These are phyloP conservation scores for Pollachius pollachius DNA, from an alignment of 2,113 vertebrate genomes.

Conservation along the genomic window DNA sequence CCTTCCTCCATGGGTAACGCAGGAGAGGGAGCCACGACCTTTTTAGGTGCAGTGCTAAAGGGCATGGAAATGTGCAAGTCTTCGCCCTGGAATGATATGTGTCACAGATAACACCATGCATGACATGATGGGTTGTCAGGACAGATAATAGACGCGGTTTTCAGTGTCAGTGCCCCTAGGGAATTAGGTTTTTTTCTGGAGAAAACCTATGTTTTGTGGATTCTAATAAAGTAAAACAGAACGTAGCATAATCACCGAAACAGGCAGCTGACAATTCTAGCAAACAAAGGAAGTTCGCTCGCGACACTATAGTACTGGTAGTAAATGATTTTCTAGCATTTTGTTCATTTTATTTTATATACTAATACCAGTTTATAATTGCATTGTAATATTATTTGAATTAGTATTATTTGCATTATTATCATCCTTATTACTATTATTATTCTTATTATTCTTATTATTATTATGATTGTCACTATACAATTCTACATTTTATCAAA, in stretches of 20 bases:
- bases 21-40: slow-evolving; percentile 61
- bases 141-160: slow-evolving; percentile 16
- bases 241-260: background rate
- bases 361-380: too few species aligned
- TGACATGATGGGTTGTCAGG: slow-evolving; percentile 17
- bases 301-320: too few species aligned
- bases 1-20: slow-evolving; percentile 30
- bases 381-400: too few species aligned
- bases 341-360: too few species aligned
- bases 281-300: background rate
- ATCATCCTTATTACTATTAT: too few species aligned
- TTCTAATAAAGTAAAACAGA: background rate
- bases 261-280: background rate
- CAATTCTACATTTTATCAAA: background rate
- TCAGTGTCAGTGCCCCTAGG: background rate
- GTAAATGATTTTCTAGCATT: too few species aligned
- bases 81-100: slow-evolving; percentile 26
- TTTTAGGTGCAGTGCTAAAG: slow-evolving; percentile 63
- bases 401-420: too few species aligned
- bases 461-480: too few species aligned
- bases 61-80: slow-evolving; percentile 48
- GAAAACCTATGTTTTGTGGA: background rate
- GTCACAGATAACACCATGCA: slow-evolving; percentile 36
- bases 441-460: too few species aligned
- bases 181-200: background rate